These are phyloP conservation scores for Pheosia tremula DNA, from an alignment of 2,888 invertebrate genomes.

Conservation along the genomic window DNA sequence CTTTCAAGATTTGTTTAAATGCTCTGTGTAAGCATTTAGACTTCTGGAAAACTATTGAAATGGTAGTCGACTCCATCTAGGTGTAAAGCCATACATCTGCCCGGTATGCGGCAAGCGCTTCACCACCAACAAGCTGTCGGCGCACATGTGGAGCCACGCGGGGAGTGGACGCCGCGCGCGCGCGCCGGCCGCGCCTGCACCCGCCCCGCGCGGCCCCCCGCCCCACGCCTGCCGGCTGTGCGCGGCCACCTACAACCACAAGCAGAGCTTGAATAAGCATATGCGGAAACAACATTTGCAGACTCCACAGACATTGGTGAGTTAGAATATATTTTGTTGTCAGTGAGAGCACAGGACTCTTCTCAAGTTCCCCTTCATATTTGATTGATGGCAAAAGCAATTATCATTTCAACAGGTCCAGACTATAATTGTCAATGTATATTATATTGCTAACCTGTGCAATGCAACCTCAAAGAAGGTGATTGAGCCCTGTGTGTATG, in stretches of 20 bases:
- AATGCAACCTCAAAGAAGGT: no score
- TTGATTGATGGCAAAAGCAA: no score
- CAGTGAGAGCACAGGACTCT: no score
- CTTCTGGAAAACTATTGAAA: no score
- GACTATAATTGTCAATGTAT: no score
- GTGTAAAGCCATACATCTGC: constrained; percentile 69
- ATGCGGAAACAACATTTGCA: constrained; percentile 47
- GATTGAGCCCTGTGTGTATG: no score
- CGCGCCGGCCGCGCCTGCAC: constrained; percentile 12
- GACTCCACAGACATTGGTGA: not conserved
- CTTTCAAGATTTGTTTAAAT: no score
- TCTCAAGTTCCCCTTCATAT: no score
- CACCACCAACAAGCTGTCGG: constrained; percentile 67
- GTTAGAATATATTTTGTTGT: no score
- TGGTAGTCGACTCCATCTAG: constrained; percentile 29
- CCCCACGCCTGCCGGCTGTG: constrained; percentile 45
- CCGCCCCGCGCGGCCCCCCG: constrained; percentile 21
- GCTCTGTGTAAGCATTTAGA: no score
- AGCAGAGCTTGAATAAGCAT: constrained; percentile 67
- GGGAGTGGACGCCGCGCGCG: constrained; percentile 13
- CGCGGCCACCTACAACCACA: constrained; percentile 53
- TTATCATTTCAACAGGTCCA: no score
- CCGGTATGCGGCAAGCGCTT: constrained; percentile 65
- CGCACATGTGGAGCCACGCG: constrained; percentile 52
- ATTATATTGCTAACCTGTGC: no score